Base-by-base conservation (phyloP, 2,888 invertebrate species). In the Dermolepida albohirtum region DNA sequence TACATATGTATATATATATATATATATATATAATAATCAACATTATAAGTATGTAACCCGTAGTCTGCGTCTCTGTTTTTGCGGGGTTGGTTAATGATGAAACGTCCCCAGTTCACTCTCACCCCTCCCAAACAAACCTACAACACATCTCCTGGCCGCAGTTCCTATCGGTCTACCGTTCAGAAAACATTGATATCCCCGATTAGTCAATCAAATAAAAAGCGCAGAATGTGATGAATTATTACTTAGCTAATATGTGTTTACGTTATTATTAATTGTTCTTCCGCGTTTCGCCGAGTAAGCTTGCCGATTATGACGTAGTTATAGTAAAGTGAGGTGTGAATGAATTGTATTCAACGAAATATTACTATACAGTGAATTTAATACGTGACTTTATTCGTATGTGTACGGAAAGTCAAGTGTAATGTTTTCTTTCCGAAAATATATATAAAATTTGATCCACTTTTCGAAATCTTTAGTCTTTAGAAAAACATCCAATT, bases 111-210 rank as follows among this genome's bases (percentile, higher is more conserved):
- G 47, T 29, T 59, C 59, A 59, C 59, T 59, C 59, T 6, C 59
- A 59, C 59, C 59, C 59, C 59, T 59, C 59, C 44, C 44, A 44
- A 16, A 59, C 44, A 47, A 27, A 59, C 57, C 59, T 59, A 59
- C 59, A 59, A 59, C 59, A 59, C 47, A 59, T 59, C 59, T 59
- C 47, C 59, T 59, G 59, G 44, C 34, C 59, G 47, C 59, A 59
- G 59, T 59, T 44, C 47, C 47, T 59, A 59, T 59, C 59, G 59
- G 59, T 59, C 59, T 59, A 59, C 47, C 44, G 59, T 29, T 59
- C 59, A 14, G 59, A 47, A 59, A 59, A 44, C 59, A 16, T 59
- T 59, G 59, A 59, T 29, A 44, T 29, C 47, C 29, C 11, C 29
- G 41, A 43, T 22, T 17, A 34, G 34, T 34, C 34, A 34, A 34